Evolutionary conservation across 1,140 invertebrate genomes (phyloP).

Genomic region (Laupala kohalensis): DNA sequence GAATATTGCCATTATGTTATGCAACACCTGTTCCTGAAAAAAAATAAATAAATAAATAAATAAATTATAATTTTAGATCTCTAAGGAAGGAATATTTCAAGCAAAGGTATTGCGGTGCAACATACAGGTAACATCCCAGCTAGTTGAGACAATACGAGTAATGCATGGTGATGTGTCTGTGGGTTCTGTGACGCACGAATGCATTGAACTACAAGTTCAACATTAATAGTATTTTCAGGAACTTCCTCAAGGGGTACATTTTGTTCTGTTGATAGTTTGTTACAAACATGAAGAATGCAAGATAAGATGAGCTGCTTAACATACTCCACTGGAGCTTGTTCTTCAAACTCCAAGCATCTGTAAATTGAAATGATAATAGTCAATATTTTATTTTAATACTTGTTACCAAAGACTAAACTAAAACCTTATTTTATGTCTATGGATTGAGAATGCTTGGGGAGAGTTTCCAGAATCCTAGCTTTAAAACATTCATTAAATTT

Average conservation of each 20-base stretch:
- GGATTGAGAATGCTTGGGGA: too few relatives aligned
- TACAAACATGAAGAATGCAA: constrained; percentile 56
- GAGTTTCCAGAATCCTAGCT: too few relatives aligned
- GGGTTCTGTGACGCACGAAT: constrained; percentile 81
- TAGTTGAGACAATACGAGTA: constrained; percentile 63
- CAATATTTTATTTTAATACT: not conserved
- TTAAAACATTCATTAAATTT: too few relatives aligned
- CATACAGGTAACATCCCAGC: constrained; percentile 52
- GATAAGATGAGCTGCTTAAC: constrained; percentile 75
- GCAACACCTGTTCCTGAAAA: constrained; percentile 59
- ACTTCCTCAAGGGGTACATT: constrained; percentile 23
- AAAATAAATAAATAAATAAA: not conserved
- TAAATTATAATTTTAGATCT: not conserved
- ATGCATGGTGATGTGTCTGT: constrained; percentile 84
- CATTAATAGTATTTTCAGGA: constrained; percentile 49
- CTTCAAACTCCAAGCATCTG: constrained; percentile 61
- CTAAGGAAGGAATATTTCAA: not conserved
- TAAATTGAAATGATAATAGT: too few relatives aligned
- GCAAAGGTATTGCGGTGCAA: not conserved
- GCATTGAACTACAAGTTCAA: constrained; percentile 74
- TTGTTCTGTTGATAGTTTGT: constrained; percentile 33
- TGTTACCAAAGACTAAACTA: not conserved
- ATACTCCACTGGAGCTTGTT: constrained; percentile 75
- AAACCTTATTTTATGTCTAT: too few relatives aligned
- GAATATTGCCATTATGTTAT: constrained; percentile 89